phyloP scores from a whole-genome alignment of 2,113 vertebrate genomes.

The Tinamus guttatus region DNA sequence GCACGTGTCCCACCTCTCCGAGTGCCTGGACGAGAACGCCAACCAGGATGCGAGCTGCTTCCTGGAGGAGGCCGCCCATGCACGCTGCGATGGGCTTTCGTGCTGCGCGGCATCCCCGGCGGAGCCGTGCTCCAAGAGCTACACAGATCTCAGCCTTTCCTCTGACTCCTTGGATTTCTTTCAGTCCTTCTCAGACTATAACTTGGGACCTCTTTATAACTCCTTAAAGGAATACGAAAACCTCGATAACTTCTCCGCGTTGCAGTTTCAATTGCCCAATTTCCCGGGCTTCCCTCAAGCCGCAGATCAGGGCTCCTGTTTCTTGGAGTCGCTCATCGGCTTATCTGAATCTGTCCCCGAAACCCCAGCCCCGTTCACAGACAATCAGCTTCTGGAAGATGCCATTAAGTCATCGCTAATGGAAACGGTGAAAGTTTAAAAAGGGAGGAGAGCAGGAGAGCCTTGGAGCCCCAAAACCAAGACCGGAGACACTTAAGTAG shows the following conservation, averaged over 20 bases:
- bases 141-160: constrained; percentile 93
- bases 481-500: not conserved
- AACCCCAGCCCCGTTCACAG: constrained; percentile 86
- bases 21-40: constrained; percentile 92
- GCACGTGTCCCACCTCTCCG: constrained; percentile 79
- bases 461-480: not conserved
- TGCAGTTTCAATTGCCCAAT: constrained; percentile 88
- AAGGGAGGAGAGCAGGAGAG: not conserved
- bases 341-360: constrained; percentile 89
- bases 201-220: constrained; percentile 91
- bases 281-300: constrained; percentile 83
- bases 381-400: constrained; percentile 94
- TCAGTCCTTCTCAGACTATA: constrained; percentile 91
- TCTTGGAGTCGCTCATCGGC: constrained; percentile 93
- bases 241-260: constrained; percentile 84
- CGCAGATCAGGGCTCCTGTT: constrained; percentile 85
- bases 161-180: constrained; percentile 94
- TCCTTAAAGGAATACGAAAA: constrained; percentile 90
- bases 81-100: constrained; percentile 62
- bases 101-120: constrained; percentile 75
- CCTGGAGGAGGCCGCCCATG: constrained; percentile 67
- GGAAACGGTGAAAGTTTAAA: constrained; percentile 90
- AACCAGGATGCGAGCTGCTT: constrained; percentile 89
- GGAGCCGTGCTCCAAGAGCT: constrained; percentile 83
- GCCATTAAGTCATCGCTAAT: constrained; percentile 88